phyloP scores from a whole-genome alignment of 2,797 vertebrate genomes.

The Rousettus madagascariensis region DNA sequence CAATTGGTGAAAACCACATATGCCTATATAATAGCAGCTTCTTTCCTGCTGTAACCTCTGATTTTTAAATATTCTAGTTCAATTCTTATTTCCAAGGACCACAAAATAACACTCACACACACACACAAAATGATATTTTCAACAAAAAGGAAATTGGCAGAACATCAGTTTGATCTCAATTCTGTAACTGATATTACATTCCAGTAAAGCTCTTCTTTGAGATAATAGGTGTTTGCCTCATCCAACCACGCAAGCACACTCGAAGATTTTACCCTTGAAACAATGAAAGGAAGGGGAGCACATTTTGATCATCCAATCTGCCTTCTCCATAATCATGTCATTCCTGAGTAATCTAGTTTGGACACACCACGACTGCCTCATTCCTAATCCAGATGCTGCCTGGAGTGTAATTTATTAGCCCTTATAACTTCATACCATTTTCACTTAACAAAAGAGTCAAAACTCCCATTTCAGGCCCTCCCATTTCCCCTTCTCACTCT shows the following conservation, averaged over 20 bases:
- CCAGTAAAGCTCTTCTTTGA: background rate
- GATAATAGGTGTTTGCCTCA: background rate
- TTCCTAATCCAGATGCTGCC: background rate
- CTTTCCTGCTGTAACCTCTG: background rate
- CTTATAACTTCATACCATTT: background rate
- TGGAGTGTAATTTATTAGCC: background rate
- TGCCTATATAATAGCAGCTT: background rate
- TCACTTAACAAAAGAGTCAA: background rate
- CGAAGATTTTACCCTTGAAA: background rate
- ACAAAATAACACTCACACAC: background rate
- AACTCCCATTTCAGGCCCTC: background rate
- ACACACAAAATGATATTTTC: background rate
- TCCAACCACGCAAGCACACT: background rate
- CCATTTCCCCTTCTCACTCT: background rate
- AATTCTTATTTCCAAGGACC: background rate
- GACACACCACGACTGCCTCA: background rate
- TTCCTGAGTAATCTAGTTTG: background rate
- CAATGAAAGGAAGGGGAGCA: background rate
- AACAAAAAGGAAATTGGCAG: background rate
- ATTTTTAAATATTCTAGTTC: background rate
- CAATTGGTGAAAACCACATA: background rate
- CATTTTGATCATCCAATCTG: background rate
- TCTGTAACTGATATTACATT: background rate
- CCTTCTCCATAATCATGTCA: background rate
- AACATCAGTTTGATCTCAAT: background rate